Conservation (phyloP, 2,797 vertebrate genomes). For the Diceros bicornis region DNA sequence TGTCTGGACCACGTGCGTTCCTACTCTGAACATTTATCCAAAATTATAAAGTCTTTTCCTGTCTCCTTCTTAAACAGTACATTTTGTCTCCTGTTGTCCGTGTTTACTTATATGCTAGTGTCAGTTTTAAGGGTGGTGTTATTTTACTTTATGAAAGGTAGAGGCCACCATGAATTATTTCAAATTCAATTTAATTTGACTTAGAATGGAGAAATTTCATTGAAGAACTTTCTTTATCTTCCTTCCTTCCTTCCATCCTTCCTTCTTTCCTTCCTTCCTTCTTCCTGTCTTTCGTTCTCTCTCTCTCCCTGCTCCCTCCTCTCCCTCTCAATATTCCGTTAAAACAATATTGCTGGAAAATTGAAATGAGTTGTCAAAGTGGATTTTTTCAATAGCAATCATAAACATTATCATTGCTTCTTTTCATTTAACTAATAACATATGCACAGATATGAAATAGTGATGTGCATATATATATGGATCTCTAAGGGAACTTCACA, state of each 20-base stretch:
- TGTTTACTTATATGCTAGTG: not conserved
- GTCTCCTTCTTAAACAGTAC: not conserved
- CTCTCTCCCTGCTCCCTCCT: accelerated
- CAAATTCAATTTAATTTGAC: not conserved
- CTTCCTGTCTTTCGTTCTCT: accelerated
- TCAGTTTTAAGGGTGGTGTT: not conserved
- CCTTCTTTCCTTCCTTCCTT: not conserved
- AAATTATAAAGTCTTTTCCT: not conserved
- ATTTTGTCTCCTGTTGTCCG: not conserved
- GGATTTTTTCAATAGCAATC: not conserved
- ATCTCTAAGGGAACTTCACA: not conserved
- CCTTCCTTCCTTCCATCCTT: not conserved
- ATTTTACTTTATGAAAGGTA: not conserved
- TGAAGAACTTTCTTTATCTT: not conserved
- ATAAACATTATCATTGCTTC: not conserved
- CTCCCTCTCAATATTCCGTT: not conserved
- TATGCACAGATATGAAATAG: not conserved
- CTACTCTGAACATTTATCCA: not conserved
- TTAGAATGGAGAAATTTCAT: not conserved
- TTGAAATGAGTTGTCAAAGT: not conserved
- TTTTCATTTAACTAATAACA: not conserved
- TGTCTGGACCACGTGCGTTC: not conserved
- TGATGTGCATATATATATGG: not conserved
- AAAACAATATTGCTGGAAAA: not conserved
- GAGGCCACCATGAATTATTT: not conserved